Percentiles rank a stretch among this genome's conserved stretches.
Conservation (phyloP, 2,797 vertebrate genomes). For the Oophaga sylvatica region DNA sequence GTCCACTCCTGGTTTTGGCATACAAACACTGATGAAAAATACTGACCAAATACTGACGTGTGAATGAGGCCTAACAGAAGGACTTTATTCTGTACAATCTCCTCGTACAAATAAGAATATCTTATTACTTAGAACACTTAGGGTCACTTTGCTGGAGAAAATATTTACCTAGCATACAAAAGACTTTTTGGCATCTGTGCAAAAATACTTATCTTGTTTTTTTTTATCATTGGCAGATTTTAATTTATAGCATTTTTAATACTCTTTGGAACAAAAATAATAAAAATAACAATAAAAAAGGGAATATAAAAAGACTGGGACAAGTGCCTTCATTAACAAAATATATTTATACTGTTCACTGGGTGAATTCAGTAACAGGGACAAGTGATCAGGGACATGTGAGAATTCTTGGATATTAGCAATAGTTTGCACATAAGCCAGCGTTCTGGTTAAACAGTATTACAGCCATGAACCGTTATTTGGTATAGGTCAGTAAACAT, state of each 20-base stretch:
- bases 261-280: neutral
- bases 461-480: neutral
- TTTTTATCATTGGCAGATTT: neutral
- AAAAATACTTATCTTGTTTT: neutral
- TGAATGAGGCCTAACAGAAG: neutral
- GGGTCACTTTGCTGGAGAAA: neutral
- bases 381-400: neutral
- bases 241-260: neutral
- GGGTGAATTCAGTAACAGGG: neutral
- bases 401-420: neutral
- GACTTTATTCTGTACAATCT: neutral
- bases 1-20: too few species aligned
- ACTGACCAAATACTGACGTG: too few species aligned
- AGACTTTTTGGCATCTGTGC: neutral
- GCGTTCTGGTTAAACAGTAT: neutral
- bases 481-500: neutral
- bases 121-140: neutral
- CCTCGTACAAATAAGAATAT: neutral
- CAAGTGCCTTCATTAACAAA: neutral
- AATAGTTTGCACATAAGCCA: neutral
- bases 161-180: neutral
- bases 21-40: too few species aligned
- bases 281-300: neutral
- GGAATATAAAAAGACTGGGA: constrained; percentile 11
- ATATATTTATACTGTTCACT: neutral